phyloP scores from a whole-genome alignment of 2,113 vertebrate species.

The Corythoichthys haematopterus region DNA sequence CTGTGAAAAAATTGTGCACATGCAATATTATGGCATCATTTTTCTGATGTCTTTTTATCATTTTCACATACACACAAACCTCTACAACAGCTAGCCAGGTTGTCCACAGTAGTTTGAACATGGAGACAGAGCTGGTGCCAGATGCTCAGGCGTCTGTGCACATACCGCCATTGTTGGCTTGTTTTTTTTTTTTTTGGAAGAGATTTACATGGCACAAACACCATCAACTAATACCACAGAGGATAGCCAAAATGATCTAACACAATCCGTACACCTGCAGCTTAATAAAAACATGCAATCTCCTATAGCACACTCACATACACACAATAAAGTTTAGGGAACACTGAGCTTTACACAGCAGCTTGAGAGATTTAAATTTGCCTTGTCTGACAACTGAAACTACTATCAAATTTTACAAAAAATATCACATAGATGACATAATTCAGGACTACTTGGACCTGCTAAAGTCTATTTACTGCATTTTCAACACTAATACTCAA shows the following conservation, averaged over 20 bases:
- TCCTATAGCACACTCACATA: conserved; percentile 30
- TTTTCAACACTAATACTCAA: not conserved
- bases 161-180: conserved; percentile 65
- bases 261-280: conserved; percentile 66
- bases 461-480: not conserved
- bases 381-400: conserved; percentile 46
- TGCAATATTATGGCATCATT: too few relatives aligned
- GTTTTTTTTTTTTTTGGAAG: conserved; percentile 57
- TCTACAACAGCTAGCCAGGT: conserved; percentile 39
- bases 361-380: conserved; percentile 51
- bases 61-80: conserved; percentile 9
- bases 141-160: conserved; percentile 69
- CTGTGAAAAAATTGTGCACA: too few relatives aligned
- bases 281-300: conserved; percentile 37
- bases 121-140: conserved; percentile 57
- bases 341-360: conserved; percentile 43
- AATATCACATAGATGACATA: conserved; percentile 25
- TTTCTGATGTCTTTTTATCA: too few relatives aligned
- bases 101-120: conserved; percentile 60
- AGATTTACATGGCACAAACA: conserved; percentile 69
- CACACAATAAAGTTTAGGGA: conserved; percentile 38
- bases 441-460: conserved; percentile 5
- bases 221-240: conserved; percentile 67
- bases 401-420: conserved; percentile 48
- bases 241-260: conserved; percentile 58